Percentiles rank a stretch among this genome's conserved stretches.
phyloP scores from a whole-genome alignment of 2,888 invertebrate species.

The Pogonocherus hispidulus region DNA sequence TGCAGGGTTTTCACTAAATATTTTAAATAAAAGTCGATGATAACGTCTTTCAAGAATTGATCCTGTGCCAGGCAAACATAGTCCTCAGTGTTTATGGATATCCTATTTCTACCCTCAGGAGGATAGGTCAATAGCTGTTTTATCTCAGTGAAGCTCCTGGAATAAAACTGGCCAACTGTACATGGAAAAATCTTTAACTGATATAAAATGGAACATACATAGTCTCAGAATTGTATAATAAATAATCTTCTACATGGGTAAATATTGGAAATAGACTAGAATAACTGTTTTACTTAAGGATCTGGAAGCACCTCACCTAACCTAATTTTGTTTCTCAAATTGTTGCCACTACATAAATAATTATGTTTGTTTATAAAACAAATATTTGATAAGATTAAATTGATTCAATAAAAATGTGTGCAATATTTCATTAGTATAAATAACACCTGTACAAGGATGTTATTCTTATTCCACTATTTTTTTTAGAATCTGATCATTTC shows the following conservation, averaged over 20 bases:
- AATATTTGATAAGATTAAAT: no score
- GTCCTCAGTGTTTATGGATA: conserved; percentile 94
- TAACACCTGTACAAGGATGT: no score
- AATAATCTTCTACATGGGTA: not conserved
- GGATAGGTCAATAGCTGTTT: conserved; percentile 84
- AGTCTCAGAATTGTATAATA: conserved; percentile 13
- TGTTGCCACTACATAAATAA: conserved; percentile 24
- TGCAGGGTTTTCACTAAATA: conserved; percentile 83
- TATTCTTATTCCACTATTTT: no score
- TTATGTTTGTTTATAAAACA: not conserved
- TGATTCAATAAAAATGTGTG: no score
- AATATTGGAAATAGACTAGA: conserved; percentile 4
- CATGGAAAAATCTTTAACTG: no score
- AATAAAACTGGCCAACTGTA: conserved; percentile 36
- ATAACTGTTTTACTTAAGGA: not conserved
- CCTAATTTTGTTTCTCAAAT: not conserved
- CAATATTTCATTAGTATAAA: no score
- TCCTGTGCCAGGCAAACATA: conserved; percentile 91
- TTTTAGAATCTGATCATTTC: no score
- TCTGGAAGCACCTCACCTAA: not conserved
- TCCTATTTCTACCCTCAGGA: conserved; percentile 88
- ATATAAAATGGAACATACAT: conserved; percentile 16
- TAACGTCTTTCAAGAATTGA: conserved; percentile 96
- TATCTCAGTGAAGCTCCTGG: conserved; percentile 59
- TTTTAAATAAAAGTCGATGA: conserved; percentile 97